These are phyloP conservation scores for Odiellus spinosus DNA, from an alignment of 2,888 invertebrate genomes.

Conservation along the genomic window DNA sequence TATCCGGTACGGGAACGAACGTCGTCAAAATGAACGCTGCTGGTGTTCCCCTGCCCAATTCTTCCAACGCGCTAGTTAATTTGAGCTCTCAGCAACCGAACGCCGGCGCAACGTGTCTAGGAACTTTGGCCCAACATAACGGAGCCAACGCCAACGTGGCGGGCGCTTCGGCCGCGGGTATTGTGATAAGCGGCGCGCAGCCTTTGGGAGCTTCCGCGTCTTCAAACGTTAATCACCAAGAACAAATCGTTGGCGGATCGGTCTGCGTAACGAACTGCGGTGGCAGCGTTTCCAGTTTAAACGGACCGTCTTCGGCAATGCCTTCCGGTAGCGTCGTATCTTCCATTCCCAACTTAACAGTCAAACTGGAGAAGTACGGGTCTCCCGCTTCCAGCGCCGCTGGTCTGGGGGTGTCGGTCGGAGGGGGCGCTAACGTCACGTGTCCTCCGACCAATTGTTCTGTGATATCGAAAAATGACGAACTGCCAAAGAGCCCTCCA, in stretches of 20 bases:
- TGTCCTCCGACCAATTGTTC: constrained; percentile 3
- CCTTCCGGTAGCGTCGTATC: constrained; percentile 8
- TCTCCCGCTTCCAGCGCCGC: not conserved
- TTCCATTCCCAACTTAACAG: constrained; percentile 17
- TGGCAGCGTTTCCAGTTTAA: not conserved
- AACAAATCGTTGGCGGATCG: no score
- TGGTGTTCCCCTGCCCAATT: no score
- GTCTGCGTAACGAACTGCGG: no score
- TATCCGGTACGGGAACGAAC: no score
- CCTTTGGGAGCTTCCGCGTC: not conserved
- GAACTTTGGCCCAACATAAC: no score
- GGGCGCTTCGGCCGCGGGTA: not conserved
- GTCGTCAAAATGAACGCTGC: no score
- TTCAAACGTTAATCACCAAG: not conserved
- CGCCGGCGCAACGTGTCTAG: no score
- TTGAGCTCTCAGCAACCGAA: no score
- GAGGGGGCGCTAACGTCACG: no score
- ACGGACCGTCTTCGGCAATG: not conserved
- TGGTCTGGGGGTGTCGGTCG: no score
- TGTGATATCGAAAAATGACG: constrained; percentile 12
- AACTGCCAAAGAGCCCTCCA: constrained; percentile 12
- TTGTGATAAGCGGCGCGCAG: constrained; percentile 1
- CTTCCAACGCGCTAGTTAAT: no score
- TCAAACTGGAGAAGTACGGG: constrained; percentile 14
- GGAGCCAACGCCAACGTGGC: not conserved